phyloP scores from a whole-genome alignment of 2,888 invertebrate genomes.

The Synanthedon vespiformis region DNA sequence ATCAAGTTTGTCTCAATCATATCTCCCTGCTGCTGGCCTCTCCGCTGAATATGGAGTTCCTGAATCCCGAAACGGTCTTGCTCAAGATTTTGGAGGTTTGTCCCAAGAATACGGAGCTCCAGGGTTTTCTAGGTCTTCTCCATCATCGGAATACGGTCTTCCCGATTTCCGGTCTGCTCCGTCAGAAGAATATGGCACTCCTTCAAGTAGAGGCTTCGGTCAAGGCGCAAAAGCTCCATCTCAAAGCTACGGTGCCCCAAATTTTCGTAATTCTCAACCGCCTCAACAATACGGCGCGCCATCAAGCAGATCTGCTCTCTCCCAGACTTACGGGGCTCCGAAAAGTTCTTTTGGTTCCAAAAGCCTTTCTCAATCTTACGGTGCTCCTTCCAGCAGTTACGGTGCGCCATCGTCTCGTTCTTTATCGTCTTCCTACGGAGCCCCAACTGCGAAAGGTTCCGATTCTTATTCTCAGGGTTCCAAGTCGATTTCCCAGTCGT shows the following conservation, averaged over 20 bases:
- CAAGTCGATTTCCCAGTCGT: constrained; percentile 30
- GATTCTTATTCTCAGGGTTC: constrained; percentile 23
- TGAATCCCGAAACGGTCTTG: constrained; percentile 3
- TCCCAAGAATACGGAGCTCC: constrained; percentile 14
- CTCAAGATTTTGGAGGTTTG: constrained; percentile 11
- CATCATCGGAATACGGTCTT: constrained; percentile 21
- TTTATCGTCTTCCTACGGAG: constrained; percentile 22
- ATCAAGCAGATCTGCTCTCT: constrained; percentile 5
- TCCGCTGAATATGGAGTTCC: constrained; percentile 28
- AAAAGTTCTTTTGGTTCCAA: constrained; percentile 16
- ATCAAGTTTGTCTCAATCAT: constrained; percentile 18
- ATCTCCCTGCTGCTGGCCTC: constrained; percentile 20
- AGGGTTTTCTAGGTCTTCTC: constrained; percentile 7
- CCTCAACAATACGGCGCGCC: constrained; percentile 29
- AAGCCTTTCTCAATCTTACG: constrained; percentile 24
- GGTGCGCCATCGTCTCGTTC: constrained; percentile 22
- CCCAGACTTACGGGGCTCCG: constrained; percentile 34
- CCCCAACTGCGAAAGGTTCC: constrained; percentile 21
- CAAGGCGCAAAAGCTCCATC: constrained; percentile 3
- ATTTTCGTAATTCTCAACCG: neutral
- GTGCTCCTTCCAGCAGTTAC: constrained; percentile 26
- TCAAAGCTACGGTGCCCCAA: neutral
- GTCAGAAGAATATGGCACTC: constrained; percentile 31
- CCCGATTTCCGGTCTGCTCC: constrained; percentile 27
- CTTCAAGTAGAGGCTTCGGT: constrained; percentile 22